Evolutionary conservation across 2,113 vertebrate species (phyloP).

Genomic region (Petaurus breviceps): DNA sequence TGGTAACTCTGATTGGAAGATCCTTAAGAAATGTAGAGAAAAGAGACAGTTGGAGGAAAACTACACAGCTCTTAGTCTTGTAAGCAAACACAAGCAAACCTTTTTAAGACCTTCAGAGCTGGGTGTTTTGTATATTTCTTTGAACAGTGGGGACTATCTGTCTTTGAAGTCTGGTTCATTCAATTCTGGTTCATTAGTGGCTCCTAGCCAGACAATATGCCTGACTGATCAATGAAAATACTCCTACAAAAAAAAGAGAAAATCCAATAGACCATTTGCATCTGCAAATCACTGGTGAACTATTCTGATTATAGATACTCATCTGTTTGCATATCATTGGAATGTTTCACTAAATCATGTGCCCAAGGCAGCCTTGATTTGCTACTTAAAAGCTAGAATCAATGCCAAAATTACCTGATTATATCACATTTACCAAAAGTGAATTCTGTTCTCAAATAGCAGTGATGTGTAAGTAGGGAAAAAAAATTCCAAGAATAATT

Average conservation of each 20-base stretch:
- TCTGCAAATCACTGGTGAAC: not conserved
- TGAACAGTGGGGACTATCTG: not conserved
- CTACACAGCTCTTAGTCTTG: not conserved
- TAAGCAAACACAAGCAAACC: not conserved
- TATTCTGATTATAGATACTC: not conserved
- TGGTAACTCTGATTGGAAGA: not conserved
- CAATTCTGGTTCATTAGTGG: not conserved
- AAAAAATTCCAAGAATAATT: not conserved
- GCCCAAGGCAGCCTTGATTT: not conserved
- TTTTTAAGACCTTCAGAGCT: not conserved
- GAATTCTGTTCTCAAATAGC: not conserved
- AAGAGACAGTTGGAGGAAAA: not conserved
- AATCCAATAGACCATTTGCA: not conserved
- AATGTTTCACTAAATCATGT: not conserved
- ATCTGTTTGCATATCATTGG: not conserved
- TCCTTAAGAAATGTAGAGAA: not conserved
- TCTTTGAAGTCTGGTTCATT: not conserved
- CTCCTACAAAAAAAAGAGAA: not conserved
- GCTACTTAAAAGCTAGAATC: not conserved
- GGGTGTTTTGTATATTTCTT: not conserved
- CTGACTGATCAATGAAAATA: not conserved
- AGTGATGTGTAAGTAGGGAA: not conserved
- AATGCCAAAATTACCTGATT: not conserved
- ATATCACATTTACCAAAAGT: not conserved
- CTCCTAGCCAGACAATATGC: not conserved